phyloP scores from a whole-genome alignment of 2,888 invertebrate genomes.

The Apoda limacodes region DNA sequence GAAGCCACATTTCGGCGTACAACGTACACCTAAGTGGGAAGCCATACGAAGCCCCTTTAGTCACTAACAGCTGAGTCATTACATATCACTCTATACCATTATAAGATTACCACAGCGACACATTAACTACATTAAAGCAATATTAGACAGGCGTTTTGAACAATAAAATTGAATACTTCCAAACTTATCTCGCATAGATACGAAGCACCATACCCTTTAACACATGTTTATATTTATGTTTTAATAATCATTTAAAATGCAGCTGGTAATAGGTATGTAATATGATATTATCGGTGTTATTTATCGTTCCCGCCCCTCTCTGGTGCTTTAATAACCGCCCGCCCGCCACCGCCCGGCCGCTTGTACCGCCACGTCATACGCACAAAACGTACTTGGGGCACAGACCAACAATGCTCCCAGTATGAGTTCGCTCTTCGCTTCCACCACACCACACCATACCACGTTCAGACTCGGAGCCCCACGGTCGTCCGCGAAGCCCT shows the following conservation, averaged over 20 bases:
- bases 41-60: slow-evolving; percentile 40
- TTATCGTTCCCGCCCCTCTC: slow-evolving; percentile 44
- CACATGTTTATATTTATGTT: slow-evolving; percentile 33
- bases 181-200: slow-evolving; percentile 5
- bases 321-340: slow-evolving; percentile 40
- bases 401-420: too few relatives aligned
- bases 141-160: too few relatives aligned
- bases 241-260: slow-evolving; percentile 45
- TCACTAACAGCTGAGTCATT: slow-evolving; percentile 40
- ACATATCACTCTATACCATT: slow-evolving; percentile 28
- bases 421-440: slow-evolving; percentile 12
- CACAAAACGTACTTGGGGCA: slow-evolving; percentile 18
- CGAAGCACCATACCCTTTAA: slow-evolving; percentile 27
- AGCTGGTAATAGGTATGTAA: slow-evolving; percentile 54
- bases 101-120: slow-evolving; percentile 27
- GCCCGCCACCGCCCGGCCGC: slow-evolving; percentile 31
- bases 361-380: slow-evolving; percentile 6
- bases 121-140: too few relatives aligned
- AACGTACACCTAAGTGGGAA: slow-evolving; percentile 48
- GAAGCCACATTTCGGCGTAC: slow-evolving; percentile 56
- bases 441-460: slow-evolving; percentile 25
- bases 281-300: slow-evolving; percentile 48
- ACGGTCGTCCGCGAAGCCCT: slow-evolving; percentile 28
- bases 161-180: slow-evolving; percentile 5
- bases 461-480: slow-evolving; percentile 32